These are phyloP conservation scores for Mesaphorura yosii DNA, from an alignment of 1,140 invertebrate species.

Conservation along the genomic window DNA sequence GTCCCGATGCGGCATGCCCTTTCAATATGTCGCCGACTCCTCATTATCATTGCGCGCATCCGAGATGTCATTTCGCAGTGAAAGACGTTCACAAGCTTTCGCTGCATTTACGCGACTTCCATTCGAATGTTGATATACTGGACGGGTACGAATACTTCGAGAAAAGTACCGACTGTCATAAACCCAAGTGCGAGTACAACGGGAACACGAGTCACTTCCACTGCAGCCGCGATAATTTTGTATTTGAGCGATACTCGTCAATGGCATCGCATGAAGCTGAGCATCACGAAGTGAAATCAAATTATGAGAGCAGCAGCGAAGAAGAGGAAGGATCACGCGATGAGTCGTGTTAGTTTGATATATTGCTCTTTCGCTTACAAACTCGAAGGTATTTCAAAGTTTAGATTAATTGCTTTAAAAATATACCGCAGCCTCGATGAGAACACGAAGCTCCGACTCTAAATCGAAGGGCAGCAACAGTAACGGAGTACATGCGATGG, in stretches of 20 bases:
- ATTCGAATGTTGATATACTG: conserved; percentile 67
- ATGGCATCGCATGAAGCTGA: conserved; percentile 59
- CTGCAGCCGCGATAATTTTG: conserved; percentile 58
- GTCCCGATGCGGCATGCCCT: conserved; percentile 52
- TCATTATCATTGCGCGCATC: conserved; percentile 63
- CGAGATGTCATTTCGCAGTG: conserved; percentile 60
- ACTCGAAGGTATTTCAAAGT: too few species aligned
- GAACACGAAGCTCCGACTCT: too few species aligned
- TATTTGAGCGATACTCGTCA: conserved; percentile 58
- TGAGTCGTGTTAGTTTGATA: too few species aligned
- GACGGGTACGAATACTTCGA: conserved; percentile 72
- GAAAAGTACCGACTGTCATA: conserved; percentile 59
- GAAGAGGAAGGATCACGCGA: conserved; percentile 21
- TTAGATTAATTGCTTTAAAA: too few species aligned
- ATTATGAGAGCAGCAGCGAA: conserved; percentile 15
- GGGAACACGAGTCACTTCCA: conserved; percentile 50
- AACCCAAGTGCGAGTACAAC: conserved; percentile 24
- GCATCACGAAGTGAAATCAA: conserved; percentile 25
- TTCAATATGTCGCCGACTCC: conserved; percentile 42
- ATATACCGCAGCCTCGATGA: too few species aligned
- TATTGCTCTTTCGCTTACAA: too few species aligned
- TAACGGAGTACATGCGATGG: too few species aligned
- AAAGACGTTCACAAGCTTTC: conserved; percentile 53
- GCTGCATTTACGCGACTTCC: conserved; percentile 67
- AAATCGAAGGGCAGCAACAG: too few species aligned